Evolutionary conservation across 2,888 invertebrate genomes (phyloP).

Genomic region (Pristionchus arcanus): DNA sequence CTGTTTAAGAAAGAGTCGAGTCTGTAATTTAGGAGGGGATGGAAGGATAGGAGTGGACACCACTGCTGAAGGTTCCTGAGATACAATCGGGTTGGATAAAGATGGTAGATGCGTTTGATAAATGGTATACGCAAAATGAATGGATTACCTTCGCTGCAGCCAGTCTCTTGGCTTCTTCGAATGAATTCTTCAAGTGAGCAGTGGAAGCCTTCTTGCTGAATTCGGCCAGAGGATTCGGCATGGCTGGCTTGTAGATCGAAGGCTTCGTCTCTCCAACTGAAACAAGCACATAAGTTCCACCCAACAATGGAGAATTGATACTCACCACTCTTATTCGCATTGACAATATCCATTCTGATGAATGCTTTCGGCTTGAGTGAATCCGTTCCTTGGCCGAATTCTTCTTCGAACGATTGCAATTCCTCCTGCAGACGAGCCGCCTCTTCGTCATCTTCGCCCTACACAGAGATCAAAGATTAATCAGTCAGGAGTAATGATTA

Average conservation of each 20-base stretch:
- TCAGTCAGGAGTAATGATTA: background rate
- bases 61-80: background rate
- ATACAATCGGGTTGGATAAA: background rate
- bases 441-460: conserved; percentile 44
- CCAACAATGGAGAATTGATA: background rate
- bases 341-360: conserved; percentile 96
- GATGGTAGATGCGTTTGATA: background rate
- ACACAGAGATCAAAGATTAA: background rate
- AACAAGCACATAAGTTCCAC: background rate
- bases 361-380: conserved; percentile 86
- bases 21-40: background rate
- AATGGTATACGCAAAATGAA: background rate
- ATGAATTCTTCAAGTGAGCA: conserved; percentile 58
- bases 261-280: conserved; percentile 57
- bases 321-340: conserved; percentile 69
- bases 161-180: conserved; percentile 72
- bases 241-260: conserved; percentile 63
- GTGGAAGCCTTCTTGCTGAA: conserved; percentile 45
- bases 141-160: conserved; percentile 71
- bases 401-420: conserved; percentile 13
- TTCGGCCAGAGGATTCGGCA: conserved; percentile 58
- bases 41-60: background rate
- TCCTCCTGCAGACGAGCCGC: conserved; percentile 48
- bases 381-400: conserved; percentile 29
- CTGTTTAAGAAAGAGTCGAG: conserved; percentile 49